Evolutionary conservation across 2,797 vertebrate genomes (phyloP).

Genomic region (Sibirionetta formosa): DNA sequence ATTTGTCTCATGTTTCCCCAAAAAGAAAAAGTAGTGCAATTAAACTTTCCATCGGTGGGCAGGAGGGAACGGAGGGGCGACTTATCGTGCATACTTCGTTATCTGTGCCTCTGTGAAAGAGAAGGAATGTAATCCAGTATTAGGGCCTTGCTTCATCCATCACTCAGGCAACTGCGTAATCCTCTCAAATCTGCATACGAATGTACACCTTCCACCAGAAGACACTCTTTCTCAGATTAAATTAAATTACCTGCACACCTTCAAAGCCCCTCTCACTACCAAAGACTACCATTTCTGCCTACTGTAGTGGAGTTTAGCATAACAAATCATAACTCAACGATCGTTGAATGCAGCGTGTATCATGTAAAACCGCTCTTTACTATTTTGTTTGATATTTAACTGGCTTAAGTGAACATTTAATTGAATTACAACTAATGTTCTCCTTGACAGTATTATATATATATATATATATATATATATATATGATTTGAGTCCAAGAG

Average conservation of each 20-base stretch:
- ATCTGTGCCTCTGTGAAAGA: not conserved
- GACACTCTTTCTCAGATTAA: conserved; percentile 20
- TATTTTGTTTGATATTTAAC: conserved; percentile 3
- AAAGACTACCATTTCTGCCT: not conserved
- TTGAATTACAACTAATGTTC: conserved; percentile 11
- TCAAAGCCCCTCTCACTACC: not conserved
- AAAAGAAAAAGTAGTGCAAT: not conserved
- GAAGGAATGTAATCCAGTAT: not conserved
- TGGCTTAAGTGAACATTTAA: not conserved
- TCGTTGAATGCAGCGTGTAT: not conserved
- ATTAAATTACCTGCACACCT: conserved; percentile 40
- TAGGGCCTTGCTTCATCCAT: not conserved
- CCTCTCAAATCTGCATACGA: conserved; percentile 16
- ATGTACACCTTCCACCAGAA: conserved; percentile 18
- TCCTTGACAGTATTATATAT: not conserved
- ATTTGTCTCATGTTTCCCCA: not conserved
- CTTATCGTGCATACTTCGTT: not conserved
- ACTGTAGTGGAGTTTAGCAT: not conserved
- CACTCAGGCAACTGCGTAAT: conserved; percentile 26
- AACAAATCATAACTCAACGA: conserved; percentile 1
- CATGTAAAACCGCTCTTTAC: not conserved
- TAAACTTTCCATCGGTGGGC: not conserved
- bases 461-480: too few relatives aligned
- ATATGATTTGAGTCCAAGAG: not conserved
- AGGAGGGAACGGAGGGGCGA: not conserved